phyloP scores from a whole-genome alignment of 2,888 invertebrate species.

The Lysandra bellargus region DNA sequence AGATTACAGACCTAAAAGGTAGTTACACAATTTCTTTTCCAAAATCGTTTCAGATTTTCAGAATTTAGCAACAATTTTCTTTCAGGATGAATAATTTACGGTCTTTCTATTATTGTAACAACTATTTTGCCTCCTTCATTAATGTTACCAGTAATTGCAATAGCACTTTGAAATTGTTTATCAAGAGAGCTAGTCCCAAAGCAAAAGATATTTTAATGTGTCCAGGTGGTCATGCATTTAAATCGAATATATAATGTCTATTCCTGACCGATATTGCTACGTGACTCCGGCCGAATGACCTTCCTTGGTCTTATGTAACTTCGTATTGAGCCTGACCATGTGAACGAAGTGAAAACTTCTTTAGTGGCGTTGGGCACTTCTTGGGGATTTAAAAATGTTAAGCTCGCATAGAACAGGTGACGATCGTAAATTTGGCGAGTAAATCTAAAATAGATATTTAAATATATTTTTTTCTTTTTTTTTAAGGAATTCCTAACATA shows the following conservation, averaged over 20 bases:
- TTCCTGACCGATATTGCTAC: slow-evolving; percentile 33
- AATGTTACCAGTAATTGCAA: not conserved
- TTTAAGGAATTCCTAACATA: too few species aligned
- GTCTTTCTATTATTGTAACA: too few species aligned
- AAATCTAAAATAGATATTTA: too few species aligned
- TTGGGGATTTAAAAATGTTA: not conserved
- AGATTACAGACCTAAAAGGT: too few species aligned
- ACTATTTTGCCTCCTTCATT: not conserved
- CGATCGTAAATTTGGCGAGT: too few species aligned
- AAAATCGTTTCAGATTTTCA: too few species aligned
- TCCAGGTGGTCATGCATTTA: slow-evolving; percentile 61
- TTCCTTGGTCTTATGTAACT: slow-evolving; percentile 23
- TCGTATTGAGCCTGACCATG: slow-evolving; percentile 9
- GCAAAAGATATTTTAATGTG: slow-evolving; percentile 27
- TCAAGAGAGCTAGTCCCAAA: not conserved
- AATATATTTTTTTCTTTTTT: too few species aligned
- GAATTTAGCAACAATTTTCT: too few species aligned
- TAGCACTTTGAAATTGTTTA: not conserved
- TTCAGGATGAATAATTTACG: too few species aligned
- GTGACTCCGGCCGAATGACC: slow-evolving; percentile 24
- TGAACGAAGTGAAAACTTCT: not conserved
- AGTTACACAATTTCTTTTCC: too few species aligned
- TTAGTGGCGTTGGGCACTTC: not conserved
- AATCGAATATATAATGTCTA: slow-evolving; percentile 56
- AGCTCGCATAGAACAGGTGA: not conserved